Evolutionary conservation across 2,888 invertebrate species (phyloP), one percentile per base, ranked within the genome.

Genomic region (Latrodectus hesperus): DNA sequence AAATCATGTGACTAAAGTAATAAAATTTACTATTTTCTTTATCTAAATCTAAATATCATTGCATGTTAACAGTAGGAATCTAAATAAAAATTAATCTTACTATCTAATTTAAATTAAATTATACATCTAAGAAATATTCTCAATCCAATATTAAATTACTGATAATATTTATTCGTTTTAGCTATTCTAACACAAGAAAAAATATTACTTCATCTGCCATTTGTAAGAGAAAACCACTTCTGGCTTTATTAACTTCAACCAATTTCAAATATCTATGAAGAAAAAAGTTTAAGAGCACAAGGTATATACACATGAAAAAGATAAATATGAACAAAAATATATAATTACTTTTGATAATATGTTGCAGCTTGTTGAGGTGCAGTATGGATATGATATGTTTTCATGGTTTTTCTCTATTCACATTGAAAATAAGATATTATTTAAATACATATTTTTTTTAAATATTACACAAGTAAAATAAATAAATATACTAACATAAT

Each of bases 341-440:
- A 11, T 60, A 16, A 60, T 73, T 77, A 78, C 87, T 60, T 52
- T 52, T 74, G 16, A 68, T 85, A 85, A 38, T 85, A 80, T 17
- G 67, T 60, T 14, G 70, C 68, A 2, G 49, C 22, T 51, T 79
- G 72, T 17, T 74, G 22, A 52, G 76, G 76, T 64, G 71, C 60
- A 65, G 64, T 14, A 78, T 84, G 84, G 10, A 53, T 51, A 51
- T 79, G 26, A 60, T 68, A 78, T 53, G 60, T 51, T 49, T 49
- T 84, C 49, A 70, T 84, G 9, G 67, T 74, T 74, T 84, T 84
- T 51, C 71, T 84, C 84, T 84, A 6, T 60, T 16, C 38, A 38
- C 38, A 38, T 38, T 38, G 38, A 6, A 38, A 38, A 38, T 38
- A 38, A 38, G 38, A 38, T 6, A 38, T 38, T 38, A 38, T 38